Percentiles rank a stretch among this genome's conserved stretches.
Conservation (phyloP, 2,797 vertebrate genomes). For the Ispidina picta region DNA sequence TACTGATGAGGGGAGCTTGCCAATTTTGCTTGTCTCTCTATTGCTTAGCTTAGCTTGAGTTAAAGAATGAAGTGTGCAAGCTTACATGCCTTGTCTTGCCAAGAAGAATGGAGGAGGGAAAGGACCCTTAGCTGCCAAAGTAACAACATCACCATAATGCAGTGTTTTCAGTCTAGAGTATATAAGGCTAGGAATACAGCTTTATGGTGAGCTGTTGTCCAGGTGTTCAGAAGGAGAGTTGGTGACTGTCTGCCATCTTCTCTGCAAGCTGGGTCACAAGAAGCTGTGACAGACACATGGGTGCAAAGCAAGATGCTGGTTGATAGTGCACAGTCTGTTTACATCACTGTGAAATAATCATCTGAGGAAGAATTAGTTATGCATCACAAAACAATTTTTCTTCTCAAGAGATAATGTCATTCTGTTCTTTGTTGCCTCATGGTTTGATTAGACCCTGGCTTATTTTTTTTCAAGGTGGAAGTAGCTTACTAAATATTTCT, state of each 20-base stretch:
- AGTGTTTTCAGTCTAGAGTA: neutral
- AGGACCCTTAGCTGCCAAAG: neutral
- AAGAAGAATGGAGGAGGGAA: neutral
- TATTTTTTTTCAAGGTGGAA: neutral
- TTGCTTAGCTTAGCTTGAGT: neutral
- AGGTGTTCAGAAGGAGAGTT: neutral
- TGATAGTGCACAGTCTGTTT: neutral
- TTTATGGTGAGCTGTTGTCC: neutral
- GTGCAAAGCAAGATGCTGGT: neutral
- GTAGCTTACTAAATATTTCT: neutral
- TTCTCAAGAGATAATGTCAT: neutral
- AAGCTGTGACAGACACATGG: neutral
- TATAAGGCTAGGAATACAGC: neutral
- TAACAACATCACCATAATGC: neutral
- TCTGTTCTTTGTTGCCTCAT: neutral
- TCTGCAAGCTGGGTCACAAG: neutral
- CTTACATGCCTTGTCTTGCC: neutral
- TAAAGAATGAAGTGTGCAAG: neutral
- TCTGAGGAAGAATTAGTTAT: neutral
- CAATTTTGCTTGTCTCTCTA: neutral
- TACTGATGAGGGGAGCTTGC: neutral
- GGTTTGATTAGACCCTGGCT: neutral
- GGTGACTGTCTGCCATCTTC: neutral
- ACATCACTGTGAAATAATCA: neutral
- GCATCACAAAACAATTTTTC: neutral